Percentiles rank a stretch among this genome's conserved stretches.
phyloP scores from a whole-genome alignment of 2,888 invertebrate species.

The Cheiracanthium punctorium region DNA sequence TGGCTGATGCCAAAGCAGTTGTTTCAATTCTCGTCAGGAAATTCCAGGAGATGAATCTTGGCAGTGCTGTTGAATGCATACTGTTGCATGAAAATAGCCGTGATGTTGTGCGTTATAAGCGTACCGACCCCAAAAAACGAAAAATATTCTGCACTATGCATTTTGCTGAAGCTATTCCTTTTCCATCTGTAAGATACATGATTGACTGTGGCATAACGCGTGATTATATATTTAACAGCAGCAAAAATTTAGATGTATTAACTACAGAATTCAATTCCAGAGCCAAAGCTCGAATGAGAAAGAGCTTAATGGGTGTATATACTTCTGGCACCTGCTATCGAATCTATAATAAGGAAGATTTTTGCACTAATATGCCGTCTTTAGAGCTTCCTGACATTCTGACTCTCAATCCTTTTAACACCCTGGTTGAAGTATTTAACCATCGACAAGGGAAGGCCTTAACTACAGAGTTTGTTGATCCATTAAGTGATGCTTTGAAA shows the following conservation, averaged over 20 bases:
- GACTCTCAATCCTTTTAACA: constrained; percentile 31
- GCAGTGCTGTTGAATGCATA: constrained; percentile 14
- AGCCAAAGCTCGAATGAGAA: constrained; percentile 19
- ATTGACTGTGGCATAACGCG: constrained; percentile 42
- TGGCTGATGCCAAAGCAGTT: constrained; percentile 21
- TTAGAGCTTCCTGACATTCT: constrained; percentile 41
- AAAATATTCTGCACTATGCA: constrained; percentile 27
- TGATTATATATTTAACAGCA: constrained; percentile 19
- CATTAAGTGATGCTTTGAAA: constrained; percentile 1
- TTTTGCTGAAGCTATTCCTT: constrained; percentile 27
- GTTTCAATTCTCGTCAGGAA: background rate
- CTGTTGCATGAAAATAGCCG: constrained; percentile 27
- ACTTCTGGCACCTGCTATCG: constrained; percentile 40
- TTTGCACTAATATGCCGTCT: constrained; percentile 29
- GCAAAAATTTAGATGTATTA: constrained; percentile 21
- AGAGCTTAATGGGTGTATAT: constrained; percentile 27
- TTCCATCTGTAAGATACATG: constrained; percentile 34
- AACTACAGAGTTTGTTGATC: constrained; percentile 23
- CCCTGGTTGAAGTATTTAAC: constrained; percentile 39
- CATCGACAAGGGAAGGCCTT: constrained; percentile 2
- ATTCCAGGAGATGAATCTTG: background rate
- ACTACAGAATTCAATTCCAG: constrained; percentile 27
- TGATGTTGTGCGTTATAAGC: background rate
- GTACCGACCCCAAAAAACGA: background rate
- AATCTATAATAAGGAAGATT: constrained; percentile 47